Conservation (phyloP, 2,797 vertebrate genomes). For the Meriones psammophilus region DNA sequence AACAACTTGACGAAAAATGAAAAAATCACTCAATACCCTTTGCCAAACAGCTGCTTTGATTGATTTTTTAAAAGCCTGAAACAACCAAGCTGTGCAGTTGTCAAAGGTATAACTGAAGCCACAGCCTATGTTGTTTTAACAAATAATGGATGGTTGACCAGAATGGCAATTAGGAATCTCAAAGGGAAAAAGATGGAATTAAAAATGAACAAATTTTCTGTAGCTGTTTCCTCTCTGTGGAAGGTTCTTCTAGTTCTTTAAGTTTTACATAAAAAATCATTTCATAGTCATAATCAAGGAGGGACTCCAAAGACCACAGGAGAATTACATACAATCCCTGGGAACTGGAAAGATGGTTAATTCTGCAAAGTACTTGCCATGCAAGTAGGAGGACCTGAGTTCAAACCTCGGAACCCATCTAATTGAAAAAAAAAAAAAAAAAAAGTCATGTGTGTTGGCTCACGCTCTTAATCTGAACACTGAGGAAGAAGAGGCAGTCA, state of each 20-base stretch:
- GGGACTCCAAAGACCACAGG: conserved; percentile 31
- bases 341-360: not conserved
- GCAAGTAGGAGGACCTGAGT: not conserved
- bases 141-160: conserved; percentile 69
- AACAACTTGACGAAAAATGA: conserved; percentile 74
- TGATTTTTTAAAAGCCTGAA: conserved; percentile 68
- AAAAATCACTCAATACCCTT: conserved; percentile 72
- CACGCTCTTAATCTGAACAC: not conserved
- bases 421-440: not conserved
- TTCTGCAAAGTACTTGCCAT: not conserved
- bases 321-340: not conserved
- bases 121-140: not conserved
- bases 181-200: conserved; percentile 28
- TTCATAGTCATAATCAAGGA: conserved; percentile 65
- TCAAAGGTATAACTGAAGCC: conserved; percentile 42
- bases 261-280: conserved; percentile 72
- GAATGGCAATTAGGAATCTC: conserved; percentile 31
- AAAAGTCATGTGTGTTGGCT: not conserved
- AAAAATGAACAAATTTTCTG: conserved; percentile 62
- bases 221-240: conserved; percentile 1
- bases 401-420: not conserved
- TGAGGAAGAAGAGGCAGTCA: not conserved
- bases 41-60: conserved; percentile 72
- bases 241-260: conserved; percentile 51
- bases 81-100: conserved; percentile 67